These are phyloP conservation scores for Antheraea pernyi DNA, from an alignment of 1,140 invertebrate genomes.

Conservation along the genomic window DNA sequence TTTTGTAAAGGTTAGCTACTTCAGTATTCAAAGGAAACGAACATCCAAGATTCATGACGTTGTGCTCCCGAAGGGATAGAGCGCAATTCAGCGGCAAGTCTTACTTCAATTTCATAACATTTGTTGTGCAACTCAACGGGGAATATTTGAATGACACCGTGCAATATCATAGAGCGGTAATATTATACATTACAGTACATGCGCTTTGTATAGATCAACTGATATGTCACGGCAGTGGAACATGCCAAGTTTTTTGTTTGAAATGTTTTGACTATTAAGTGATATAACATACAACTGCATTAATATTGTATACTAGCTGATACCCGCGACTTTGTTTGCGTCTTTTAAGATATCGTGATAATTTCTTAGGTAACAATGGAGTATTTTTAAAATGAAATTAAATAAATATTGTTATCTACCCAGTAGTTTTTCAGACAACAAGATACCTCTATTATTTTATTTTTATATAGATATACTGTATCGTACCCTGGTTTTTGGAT, in stretches of 20 bases:
- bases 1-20: background rate
- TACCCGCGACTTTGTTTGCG: too few species aligned
- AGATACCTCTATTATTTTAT: too few species aligned
- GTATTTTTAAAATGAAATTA: too few species aligned
- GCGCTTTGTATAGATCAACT: background rate
- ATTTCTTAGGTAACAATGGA: too few species aligned
- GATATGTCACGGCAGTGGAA: background rate
- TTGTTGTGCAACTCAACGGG: slow-evolving; percentile 30
- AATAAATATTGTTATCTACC: too few species aligned
- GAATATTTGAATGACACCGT: slow-evolving; percentile 6
- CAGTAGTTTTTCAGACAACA: too few species aligned
- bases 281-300: background rate
- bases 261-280: background rate
- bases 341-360: too few species aligned
- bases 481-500: too few species aligned
- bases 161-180: background rate
- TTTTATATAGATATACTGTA: too few species aligned
- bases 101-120: slow-evolving; percentile 56
- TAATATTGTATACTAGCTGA: background rate
- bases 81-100: background rate
- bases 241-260: background rate
- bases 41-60: slow-evolving; percentile 4
- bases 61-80: background rate
- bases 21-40: slow-evolving; percentile 1
- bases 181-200: background rate